Evolutionary conservation across 2,888 invertebrate genomes (phyloP), one percentile per base, ranked within the genome.

Genomic region (Drosophila rubida): DNA sequence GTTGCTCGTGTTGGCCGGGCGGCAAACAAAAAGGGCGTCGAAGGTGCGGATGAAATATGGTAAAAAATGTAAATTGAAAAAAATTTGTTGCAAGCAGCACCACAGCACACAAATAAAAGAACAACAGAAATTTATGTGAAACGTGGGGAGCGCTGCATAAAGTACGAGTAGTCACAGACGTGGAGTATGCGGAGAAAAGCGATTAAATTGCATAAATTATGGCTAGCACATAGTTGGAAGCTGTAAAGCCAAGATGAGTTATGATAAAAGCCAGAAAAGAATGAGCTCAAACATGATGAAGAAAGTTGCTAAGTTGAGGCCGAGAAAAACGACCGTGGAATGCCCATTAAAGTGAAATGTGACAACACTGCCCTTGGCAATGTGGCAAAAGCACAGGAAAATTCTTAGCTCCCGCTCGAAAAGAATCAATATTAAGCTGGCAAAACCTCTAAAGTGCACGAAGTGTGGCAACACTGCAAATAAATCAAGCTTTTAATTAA

Each of bases 41-140:
- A 78, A 63, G 55, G 63, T 68, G 53, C 45, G 68, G 41, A 84
- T 67, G 63, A 87, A 64, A 77, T 72, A 84, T 80, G 78, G 51
- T 51, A 66, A 84, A 75, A 87, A 77, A 87, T 87, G 61, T 63
- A 87, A 84, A 87, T 87, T 87, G 69, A 80, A 80, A 76, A 69
- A 80, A 80, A 64, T 25, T 60, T 80, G 62, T 71, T 66, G 48
- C 66, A 48, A 27, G 13, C 35, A 45, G 45, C 22, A 27, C 2
- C 19, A 19, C 19, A 19, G 19, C 19, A 19, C 19, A 25, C 35
- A 25, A 14, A 42, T 42, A 51, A 41, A 41, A 32, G 44, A 23
- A 42, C 30, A 14, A 45, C 54, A 19, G 9, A 76, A 71, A 72
- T 75, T 79, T 79, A 79, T 76, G 80, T 53, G 60, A 59, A 70